phyloP scores from a whole-genome alignment of 2,797 vertebrate genomes.

The Ataeniobius toweri region DNA sequence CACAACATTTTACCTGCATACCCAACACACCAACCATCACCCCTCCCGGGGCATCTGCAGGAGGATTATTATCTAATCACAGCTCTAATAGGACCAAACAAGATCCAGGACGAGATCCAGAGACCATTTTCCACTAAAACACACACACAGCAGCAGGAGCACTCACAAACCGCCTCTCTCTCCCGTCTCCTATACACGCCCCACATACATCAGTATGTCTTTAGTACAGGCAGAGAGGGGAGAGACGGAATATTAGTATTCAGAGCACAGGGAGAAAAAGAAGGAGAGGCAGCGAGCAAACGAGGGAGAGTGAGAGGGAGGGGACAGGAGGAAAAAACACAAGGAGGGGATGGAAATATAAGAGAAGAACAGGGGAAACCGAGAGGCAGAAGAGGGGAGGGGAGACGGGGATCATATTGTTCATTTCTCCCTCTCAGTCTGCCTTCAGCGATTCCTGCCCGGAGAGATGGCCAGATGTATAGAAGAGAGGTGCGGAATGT shows the following conservation, averaged over 20 bases:
- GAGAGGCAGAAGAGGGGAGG: slow-evolving; percentile 67
- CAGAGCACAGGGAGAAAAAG: slow-evolving; percentile 77
- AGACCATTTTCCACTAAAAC: slow-evolving; percentile 29
- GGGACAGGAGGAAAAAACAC: slow-evolving; percentile 64
- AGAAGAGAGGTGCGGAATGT: slow-evolving; percentile 69
- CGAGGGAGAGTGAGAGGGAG: slow-evolving; percentile 57
- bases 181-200: slow-evolving; percentile 49
- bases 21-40: slow-evolving; percentile 17
- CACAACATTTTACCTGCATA: slow-evolving; percentile 25
- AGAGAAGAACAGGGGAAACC: slow-evolving; percentile 68
- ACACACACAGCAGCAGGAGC: slow-evolving; percentile 12
- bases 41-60: slow-evolving; percentile 34
- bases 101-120: slow-evolving; percentile 43
- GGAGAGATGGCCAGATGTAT: slow-evolving; percentile 30
- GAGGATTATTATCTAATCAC: slow-evolving; percentile 60
- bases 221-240: slow-evolving; percentile 75
- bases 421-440: slow-evolving; percentile 76
- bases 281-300: slow-evolving; percentile 45
- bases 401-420: slow-evolving; percentile 63
- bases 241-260: slow-evolving; percentile 83
- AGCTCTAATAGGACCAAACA: slow-evolving; percentile 54
- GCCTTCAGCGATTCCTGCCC: slow-evolving; percentile 70
- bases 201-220: slow-evolving; percentile 81
- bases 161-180: slow-evolving; percentile 33
- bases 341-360: slow-evolving; percentile 64